phyloP scores from a whole-genome alignment of 2,113 vertebrate genomes.

The Serilophus lunatus region DNA sequence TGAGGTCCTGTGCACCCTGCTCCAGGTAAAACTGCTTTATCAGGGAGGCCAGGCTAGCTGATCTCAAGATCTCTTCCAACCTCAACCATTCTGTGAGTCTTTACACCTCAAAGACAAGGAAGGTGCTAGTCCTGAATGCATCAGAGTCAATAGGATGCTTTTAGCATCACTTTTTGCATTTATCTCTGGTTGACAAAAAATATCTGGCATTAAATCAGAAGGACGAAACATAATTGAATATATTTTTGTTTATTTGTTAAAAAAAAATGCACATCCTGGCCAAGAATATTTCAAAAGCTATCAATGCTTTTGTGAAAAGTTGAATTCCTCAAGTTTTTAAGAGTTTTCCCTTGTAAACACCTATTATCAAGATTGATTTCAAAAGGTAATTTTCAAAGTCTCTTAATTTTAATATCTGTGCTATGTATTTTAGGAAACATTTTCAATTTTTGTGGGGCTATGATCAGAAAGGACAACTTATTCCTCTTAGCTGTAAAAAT shows the following conservation, averaged over 20 bases:
- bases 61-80: rapidly evolving
- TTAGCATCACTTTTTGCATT: neutral
- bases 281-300: neutral
- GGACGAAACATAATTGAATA: neutral
- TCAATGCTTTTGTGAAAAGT: neutral
- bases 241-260: too few relatives aligned
- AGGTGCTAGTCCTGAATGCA: neutral
- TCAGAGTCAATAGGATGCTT: neutral
- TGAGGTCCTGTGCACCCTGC: neutral
- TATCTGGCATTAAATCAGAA: neutral
- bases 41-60: neutral
- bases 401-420: neutral
- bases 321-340: neutral
- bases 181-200: neutral
- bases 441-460: neutral
- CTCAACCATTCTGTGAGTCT: neutral
- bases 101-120: neutral
- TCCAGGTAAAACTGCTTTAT: neutral
- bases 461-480: neutral
- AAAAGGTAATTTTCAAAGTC: neutral
- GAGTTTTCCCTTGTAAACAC: neutral
- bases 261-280: neutral
- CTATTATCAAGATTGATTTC: neutral
- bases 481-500: neutral
- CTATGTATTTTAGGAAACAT: neutral